These are phyloP conservation scores for Chaetura pelagica DNA, from an alignment of 2,113 vertebrate species.

Conservation along the genomic window DNA sequence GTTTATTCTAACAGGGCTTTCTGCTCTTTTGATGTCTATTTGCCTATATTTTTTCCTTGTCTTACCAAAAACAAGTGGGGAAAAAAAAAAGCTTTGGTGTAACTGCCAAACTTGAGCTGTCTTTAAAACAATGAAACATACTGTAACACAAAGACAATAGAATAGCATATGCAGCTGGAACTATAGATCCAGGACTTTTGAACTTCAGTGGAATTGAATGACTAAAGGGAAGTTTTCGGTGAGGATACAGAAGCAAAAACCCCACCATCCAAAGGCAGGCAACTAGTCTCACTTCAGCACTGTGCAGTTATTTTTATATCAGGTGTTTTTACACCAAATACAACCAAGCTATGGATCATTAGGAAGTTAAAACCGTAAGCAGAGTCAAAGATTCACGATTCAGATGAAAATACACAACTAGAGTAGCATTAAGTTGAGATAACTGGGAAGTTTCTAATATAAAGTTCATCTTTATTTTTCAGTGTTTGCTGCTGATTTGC, in stretches of 20 bases:
- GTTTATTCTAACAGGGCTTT: not conserved
- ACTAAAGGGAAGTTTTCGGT: not conserved
- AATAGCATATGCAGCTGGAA: not conserved
- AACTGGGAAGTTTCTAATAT: not conserved
- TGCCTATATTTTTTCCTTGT: not conserved
- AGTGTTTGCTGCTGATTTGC: conserved; percentile 92
- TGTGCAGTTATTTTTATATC: not conserved
- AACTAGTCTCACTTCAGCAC: not conserved
- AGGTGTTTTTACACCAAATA: not conserved
- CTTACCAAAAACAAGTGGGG: not conserved
- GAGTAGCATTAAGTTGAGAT: not conserved
- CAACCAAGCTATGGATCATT: not conserved
- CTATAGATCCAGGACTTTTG: not conserved
- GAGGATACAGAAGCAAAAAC: not conserved
- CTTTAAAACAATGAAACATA: not conserved
- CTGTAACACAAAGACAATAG: not conserved
- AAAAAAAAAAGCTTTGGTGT: not conserved
- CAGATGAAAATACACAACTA: not conserved
- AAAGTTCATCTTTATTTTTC: conserved; percentile 57
- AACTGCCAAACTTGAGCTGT: not conserved
- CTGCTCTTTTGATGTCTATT: not conserved
- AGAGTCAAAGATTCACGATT: not conserved
- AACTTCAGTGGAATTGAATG: not conserved
- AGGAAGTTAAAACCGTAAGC: not conserved
- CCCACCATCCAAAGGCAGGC: not conserved